Evolutionary conservation across 2,113 vertebrate genomes (phyloP).

Genomic region (Mastomys natalensis): DNA sequence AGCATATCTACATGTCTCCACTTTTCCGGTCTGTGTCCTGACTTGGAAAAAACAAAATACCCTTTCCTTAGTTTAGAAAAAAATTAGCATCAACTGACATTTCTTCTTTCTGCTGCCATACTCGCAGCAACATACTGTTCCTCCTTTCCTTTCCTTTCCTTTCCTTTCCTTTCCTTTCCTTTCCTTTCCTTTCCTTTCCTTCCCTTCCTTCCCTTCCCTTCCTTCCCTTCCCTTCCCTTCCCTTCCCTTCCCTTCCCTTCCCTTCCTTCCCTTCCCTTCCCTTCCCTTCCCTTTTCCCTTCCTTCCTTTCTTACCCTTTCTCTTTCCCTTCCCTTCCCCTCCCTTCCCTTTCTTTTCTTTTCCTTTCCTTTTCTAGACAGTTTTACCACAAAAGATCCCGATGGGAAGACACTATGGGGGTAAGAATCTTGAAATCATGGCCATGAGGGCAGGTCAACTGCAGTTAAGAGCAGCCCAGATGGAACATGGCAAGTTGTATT

Average conservation of each 20-base stretch:
- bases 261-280: background rate
- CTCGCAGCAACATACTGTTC: background rate
- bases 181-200: too few species aligned
- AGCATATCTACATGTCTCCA: background rate
- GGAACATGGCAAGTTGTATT: too few species aligned
- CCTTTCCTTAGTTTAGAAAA: background rate
- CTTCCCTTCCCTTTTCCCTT: background rate
- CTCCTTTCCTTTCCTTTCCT: background rate
- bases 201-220: too few species aligned
- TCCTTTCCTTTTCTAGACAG: background rate
- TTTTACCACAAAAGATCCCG: background rate
- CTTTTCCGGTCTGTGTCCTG: background rate
- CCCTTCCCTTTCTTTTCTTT: too few species aligned
- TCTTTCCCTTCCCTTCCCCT: too few species aligned
- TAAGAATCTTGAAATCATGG: too few species aligned
- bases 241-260: background rate
- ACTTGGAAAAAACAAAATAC: background rate
- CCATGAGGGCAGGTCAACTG: too few species aligned
- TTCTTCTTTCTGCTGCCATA: background rate
- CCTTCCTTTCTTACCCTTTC: too few species aligned
- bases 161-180: background rate
- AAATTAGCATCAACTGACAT: background rate
- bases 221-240: too few species aligned
- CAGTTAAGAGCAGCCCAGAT: too few species aligned
- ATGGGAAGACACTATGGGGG: too few species aligned